Conservation (phyloP, 1,140 invertebrate species). For the Cyrtorhinus lividipennis region DNA sequence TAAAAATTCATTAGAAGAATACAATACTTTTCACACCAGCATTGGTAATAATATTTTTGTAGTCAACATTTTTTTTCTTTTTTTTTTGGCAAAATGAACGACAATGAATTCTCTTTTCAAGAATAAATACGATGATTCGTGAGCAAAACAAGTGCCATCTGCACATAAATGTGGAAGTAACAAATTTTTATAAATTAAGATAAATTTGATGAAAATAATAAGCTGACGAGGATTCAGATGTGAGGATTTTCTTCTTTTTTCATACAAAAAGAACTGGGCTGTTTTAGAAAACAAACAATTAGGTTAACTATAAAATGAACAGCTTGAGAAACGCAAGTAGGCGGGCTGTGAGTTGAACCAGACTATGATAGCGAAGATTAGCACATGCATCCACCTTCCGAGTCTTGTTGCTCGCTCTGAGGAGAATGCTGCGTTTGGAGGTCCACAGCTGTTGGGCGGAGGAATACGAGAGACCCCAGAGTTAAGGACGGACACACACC, state of each 20-base stretch:
- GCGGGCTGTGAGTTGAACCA: slow-evolving; percentile 6
- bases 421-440: slow-evolving; percentile 58
- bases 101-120: not conserved
- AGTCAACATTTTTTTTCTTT: not conserved
- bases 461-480: slow-evolving; percentile 27
- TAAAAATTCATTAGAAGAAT: not conserved
- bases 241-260: not conserved
- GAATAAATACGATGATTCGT: not conserved
- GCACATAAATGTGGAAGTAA: too few species aligned
- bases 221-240: too few species aligned
- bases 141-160: not conserved
- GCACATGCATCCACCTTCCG: slow-evolving; percentile 65
- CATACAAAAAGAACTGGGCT: not conserved
- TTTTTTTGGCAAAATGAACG: not conserved
- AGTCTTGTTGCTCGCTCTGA: slow-evolving; percentile 54
- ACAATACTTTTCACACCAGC: not conserved
- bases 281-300: not conserved
- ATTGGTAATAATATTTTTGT: not conserved
- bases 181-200: too few species aligned
- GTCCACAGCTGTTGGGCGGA: slow-evolving; percentile 50
- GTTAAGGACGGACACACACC: slow-evolving; percentile 4
- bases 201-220: too few species aligned
- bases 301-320: not conserved
- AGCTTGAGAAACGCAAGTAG: not conserved
- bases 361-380: slow-evolving; percentile 30